Evolutionary conservation across 2,888 invertebrate species (phyloP).

Genomic region (Biston betularia): DNA sequence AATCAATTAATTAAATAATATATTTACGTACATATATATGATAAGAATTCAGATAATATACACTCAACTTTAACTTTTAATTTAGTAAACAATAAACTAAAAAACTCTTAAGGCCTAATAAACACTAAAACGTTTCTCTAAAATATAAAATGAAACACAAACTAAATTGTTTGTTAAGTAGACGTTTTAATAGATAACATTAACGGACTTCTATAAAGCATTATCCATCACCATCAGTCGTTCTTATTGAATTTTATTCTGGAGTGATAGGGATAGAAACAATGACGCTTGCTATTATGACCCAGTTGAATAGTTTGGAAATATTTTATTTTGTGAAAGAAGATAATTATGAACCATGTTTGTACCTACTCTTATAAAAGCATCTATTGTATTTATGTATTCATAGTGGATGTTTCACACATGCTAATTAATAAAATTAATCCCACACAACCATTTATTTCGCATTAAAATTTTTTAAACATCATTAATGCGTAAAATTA

Average conservation of each 20-base stretch:
- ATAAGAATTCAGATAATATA: too few species aligned
- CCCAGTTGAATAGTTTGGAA: not conserved
- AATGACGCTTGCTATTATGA: not conserved
- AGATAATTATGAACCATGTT: slow-evolving; percentile 18
- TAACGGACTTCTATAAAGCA: too few species aligned
- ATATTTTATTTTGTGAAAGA: not conserved
- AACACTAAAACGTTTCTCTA: too few species aligned
- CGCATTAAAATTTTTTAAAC: slow-evolving; percentile 58
- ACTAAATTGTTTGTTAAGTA: too few species aligned
- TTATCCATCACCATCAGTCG: not conserved
- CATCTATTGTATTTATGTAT: slow-evolving; percentile 9
- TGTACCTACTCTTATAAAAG: slow-evolving; percentile 6
- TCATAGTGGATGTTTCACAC: slow-evolving; percentile 28
- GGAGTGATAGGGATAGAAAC: not conserved
- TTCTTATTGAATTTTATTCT: not conserved
- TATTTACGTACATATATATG: too few species aligned
- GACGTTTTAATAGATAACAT: too few species aligned
- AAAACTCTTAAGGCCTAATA: too few species aligned
- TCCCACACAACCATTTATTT: slow-evolving; percentile 35
- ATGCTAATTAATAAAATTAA: slow-evolving; percentile 35
- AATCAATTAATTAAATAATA: too few species aligned
- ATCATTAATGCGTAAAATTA: slow-evolving; percentile 78
- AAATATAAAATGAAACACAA: too few species aligned
- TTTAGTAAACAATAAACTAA: too few species aligned
- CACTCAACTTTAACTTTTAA: too few species aligned